phyloP scores from a whole-genome alignment of 2,888 invertebrate genomes.

The Epiblema foenella region DNA sequence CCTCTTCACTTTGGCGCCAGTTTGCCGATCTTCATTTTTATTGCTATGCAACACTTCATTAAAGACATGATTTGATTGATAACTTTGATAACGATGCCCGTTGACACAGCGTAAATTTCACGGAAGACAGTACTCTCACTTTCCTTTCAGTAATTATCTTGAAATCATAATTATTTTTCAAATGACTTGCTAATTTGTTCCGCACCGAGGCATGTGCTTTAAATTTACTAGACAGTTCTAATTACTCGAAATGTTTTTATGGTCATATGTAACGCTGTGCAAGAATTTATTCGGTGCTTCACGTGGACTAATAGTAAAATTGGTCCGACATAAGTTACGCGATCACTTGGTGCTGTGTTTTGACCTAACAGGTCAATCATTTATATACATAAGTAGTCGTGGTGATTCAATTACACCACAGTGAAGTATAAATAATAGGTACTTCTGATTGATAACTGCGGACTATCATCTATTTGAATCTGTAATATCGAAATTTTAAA shows the following conservation, averaged over 20 bases:
- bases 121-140: constrained; percentile 45
- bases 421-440: not conserved
- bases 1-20: constrained; percentile 15
- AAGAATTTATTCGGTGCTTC: not conserved
- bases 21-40: not conserved
- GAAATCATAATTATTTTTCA: constrained; percentile 41
- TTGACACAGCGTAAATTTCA: constrained; percentile 5
- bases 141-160: constrained; percentile 42
- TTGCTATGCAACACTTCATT: not conserved
- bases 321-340: too few relatives aligned
- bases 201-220: constrained; percentile 3
- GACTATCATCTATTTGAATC: constrained; percentile 5
- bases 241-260: constrained; percentile 14
- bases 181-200: constrained; percentile 28
- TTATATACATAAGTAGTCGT: not conserved
- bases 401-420: constrained; percentile 15
- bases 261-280: not conserved
- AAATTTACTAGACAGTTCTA: constrained; percentile 8
- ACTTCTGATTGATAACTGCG: not conserved
- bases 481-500: too few relatives aligned
- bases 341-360: too few relatives aligned
- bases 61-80: not conserved
- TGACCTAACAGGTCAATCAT: not conserved
- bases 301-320: not conserved
- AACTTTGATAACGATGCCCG: not conserved